Base-by-base conservation (phyloP, 2,113 vertebrate genomes). In the Chauna torquata region DNA sequence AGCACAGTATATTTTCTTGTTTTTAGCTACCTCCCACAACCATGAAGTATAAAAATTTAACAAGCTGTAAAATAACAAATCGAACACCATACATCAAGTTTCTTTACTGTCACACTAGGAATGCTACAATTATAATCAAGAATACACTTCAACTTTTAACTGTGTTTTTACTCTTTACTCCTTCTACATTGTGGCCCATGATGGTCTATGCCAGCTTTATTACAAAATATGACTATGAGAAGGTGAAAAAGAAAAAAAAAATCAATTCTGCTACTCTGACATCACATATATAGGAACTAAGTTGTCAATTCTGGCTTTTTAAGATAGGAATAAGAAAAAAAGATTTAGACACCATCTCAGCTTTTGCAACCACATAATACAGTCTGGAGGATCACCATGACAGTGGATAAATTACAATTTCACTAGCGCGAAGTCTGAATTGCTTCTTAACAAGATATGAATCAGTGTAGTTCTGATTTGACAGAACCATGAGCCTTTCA, bases 1-100 rank as follows among this genome's bases (percentile, higher is more conserved):
- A 92, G 91, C 84, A 92, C 66, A 82, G 84, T 79, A 78, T 82
- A 94, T 74, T 86, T 58, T 85, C 81, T 57, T 87, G 65, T 52
- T 96, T 96, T 95, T 95, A 93, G 91, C 81, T 95, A 91, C 92
- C 93, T 96, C 95, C 94, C 87, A 96, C 94, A 95, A 64, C 61
- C 82, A 96, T 0, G 36, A 95, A 94, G 58, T 62, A 96, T 82
- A 91, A 95, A 94, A 93, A 82, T 42, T 91, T 94, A 95, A 96
- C 84, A 89, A 96, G 83, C 69, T 92, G 93, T 65, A 96, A 89
- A 95, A 87, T 20, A 91, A 88, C 86, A 96, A 97, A 96, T 12
- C 64, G 72, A 93, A 82, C 81, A 88, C 89, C 77, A 87, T 79
- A 94, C n/a, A 97, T 40, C 4, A 3, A 94, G 94, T 87, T 96